Evolutionary conservation across 1,140 invertebrate genomes (phyloP).

Genomic region (Zaprionus lachaisei): DNA sequence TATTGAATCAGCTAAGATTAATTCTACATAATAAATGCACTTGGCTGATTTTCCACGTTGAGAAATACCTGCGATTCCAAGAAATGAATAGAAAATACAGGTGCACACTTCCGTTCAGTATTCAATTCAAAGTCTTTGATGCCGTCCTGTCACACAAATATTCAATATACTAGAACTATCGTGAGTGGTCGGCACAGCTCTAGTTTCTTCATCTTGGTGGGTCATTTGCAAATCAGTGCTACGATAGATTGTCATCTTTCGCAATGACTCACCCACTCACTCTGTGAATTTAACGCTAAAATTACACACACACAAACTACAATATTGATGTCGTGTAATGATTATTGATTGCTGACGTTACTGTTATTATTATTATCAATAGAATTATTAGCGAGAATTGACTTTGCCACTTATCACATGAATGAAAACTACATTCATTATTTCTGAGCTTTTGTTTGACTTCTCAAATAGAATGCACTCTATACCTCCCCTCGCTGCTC

Average conservation of each 20-base stretch:
- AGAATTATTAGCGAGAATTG: conserved; percentile 32
- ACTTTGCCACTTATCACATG: conserved; percentile 38
- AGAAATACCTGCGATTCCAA: too few relatives aligned
- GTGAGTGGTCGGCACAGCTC: background rate
- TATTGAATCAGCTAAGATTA: too few relatives aligned
- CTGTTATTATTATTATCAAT: conserved; percentile 48
- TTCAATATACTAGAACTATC: too few relatives aligned
- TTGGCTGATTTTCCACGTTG: too few relatives aligned
- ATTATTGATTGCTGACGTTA: conserved; percentile 74
- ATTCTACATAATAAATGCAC: too few relatives aligned
- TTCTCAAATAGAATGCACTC: conserved; percentile 47
- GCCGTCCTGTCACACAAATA: too few relatives aligned
- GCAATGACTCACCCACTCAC: conserved; percentile 52
- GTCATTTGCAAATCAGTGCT: conserved; percentile 3
- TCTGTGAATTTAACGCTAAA: background rate
- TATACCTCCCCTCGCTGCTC: conserved; percentile 24
- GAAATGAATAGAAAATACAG: too few relatives aligned
- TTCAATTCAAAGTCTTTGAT: too few relatives aligned
- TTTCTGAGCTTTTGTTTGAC: conserved; percentile 32
- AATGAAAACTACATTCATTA: conserved; percentile 47
- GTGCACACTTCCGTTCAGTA: too few relatives aligned
- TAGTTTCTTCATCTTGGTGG: conserved; percentile 13
- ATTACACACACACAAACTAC: conserved; percentile 8
- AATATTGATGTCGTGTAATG: conserved; percentile 49
- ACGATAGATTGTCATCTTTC: background rate